Evolutionary conservation across 2,113 vertebrate species (phyloP), one percentile per base, ranked within the genome.

Genomic region (Rhabdornis inornatus): DNA sequence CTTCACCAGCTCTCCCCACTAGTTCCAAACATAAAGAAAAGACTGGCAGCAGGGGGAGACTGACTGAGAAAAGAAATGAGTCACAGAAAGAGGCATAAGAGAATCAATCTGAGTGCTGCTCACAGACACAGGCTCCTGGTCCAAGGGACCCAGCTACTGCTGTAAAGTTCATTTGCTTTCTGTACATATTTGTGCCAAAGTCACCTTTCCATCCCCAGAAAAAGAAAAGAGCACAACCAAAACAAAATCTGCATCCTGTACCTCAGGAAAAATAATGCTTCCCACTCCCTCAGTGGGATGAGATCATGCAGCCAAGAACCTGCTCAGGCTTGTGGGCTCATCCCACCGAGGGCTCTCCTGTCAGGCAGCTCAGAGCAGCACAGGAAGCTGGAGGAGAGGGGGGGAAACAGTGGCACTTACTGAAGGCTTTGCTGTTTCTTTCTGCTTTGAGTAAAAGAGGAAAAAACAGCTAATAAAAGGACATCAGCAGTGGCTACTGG

Each of bases 211-310:
- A 91, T 92, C 61, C 78, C 63, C 64, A 89, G 72, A 77, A 86
- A 83, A 83, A 61, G 94, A 87, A 83, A 87, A 87, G 74, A 70
- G 79, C 80, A 66, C 17, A 69, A 94, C 80, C 92, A 95, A 97
- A 97, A 97, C 95, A 97, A 97, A 96, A 92, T 96, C 81, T 95
- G 96, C 96, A 98, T 97, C 97, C 97, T 98, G 95, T 97, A 77
- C 93, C 97, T 92, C 96, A 97, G 94, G 95, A 94, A 94, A 90
- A 97, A 97, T 95, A 96, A 96, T 66, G 95, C 75, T 97, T 97
- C 97, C 95, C n/a, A 2, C 91, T 90, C 75, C 89, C 89, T 76
- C 92, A 87, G 84, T 82, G 90, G 83, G 92, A 91, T 86, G 86
- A 96, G 83, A 85, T 94, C 94, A 97, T 78, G 92, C 69, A 96